Evolutionary conservation across 2,797 vertebrate species (phyloP), one percentile per base, ranked within the genome.

Genomic region (Sarcophilus harrisii): DNA sequence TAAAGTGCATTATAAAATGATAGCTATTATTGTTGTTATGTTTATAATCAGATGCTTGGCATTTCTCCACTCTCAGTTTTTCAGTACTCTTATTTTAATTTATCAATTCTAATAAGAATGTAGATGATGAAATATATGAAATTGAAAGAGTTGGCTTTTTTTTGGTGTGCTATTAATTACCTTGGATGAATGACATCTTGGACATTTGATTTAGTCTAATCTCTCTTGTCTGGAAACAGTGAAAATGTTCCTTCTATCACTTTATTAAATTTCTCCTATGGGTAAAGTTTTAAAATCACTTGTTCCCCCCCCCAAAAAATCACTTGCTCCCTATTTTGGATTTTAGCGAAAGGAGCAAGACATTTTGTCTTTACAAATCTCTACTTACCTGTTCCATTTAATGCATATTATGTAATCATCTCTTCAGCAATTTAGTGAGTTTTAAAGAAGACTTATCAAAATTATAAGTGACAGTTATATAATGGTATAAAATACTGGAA

Each of bases 141-240:
- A 92, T 90, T 45, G 90, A 16, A 95, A n/a, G 92, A 94, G 58
- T 96, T 93, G 92, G 92, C 93, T 95, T 93, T 87, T 94, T 94
- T 6, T 60, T 94, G 32, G 12, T 38, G 92, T 91, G 87, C 95
- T 91, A 91, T 59, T 66, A 59, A 45, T 96, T 38, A 94, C 45
- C 73, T 96, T 60, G 89, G 45, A 32, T 94, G 96, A 55, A 32
- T 81, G 60, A 93, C 94, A 87, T 38, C 90, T 62, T 94, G 45
- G 28, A 94, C 93, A 57, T 97, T 95, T 92, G 49, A 95, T 90
- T 95, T 95, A 90, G 90, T 96, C 94, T 81, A 60, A 52, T 93
- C 57, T 24, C 14, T 3, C 90, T 94, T 81, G 94, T 24, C n/a
- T 91, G 5, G 21, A 4, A 87, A 91, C 73, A 92, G 90, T 54